A percentile compares a stretch with the other conserved stretches of the same genome.
Evolutionary conservation across 1,140 invertebrate genomes (phyloP).

Genomic region (Euura saliciscinereae): DNA sequence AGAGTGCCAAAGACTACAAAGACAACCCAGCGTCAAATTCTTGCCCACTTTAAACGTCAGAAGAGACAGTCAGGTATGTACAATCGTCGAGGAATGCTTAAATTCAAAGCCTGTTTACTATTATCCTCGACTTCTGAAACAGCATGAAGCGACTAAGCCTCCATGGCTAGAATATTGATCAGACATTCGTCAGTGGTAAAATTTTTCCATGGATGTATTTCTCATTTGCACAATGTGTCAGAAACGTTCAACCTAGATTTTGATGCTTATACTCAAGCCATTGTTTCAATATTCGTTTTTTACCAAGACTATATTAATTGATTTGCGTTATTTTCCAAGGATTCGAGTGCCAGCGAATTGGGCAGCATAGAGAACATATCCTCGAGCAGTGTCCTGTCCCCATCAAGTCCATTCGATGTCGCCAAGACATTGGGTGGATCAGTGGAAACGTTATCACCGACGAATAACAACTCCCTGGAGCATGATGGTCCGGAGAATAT

Average conservation of each 20-base stretch:
- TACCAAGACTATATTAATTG: too few relatives aligned
- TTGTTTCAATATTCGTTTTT: too few relatives aligned
- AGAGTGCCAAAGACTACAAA: conserved; percentile 48
- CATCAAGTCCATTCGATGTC: conserved; percentile 37
- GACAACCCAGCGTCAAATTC: conserved; percentile 38
- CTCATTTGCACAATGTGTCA: too few relatives aligned
- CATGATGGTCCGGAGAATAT: conserved; percentile 25
- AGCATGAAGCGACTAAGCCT: too few relatives aligned
- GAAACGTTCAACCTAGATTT: too few relatives aligned
- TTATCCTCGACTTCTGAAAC: too few relatives aligned
- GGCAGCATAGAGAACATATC: conserved; percentile 49
- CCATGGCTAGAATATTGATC: too few relatives aligned
- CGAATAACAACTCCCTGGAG: conserved; percentile 24
- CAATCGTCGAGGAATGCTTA: too few relatives aligned
- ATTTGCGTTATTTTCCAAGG: conserved; percentile 30
- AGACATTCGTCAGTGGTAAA: too few relatives aligned
- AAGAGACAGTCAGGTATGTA: conserved; percentile 48
- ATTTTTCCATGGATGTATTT: too few relatives aligned
- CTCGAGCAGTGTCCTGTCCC: conserved; percentile 32
- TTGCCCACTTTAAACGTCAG: conserved; percentile 34
- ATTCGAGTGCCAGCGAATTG: conserved; percentile 50
- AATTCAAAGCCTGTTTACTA: too few relatives aligned
- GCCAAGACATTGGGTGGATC: conserved; percentile 42
- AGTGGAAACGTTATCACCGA: conserved; percentile 45
- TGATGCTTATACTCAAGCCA: too few relatives aligned